Conservation (phyloP, 2,797 vertebrate species). For the Anisognathus igniventris region DNA sequence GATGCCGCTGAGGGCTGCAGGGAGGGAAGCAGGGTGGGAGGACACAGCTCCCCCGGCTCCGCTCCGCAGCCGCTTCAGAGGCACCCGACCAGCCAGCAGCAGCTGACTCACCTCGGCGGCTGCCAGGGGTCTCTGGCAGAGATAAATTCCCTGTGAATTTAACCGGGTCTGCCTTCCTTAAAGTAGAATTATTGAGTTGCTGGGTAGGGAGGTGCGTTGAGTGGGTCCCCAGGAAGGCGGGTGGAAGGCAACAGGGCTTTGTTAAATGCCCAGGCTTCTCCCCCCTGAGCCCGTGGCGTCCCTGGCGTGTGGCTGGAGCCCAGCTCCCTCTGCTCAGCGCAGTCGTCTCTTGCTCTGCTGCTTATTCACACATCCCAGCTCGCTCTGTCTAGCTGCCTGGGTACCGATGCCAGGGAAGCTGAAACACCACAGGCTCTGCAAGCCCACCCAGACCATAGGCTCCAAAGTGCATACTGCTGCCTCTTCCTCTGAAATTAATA, state of each 20-base stretch:
- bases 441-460: constrained; percentile 53
- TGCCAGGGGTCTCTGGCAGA: background rate
- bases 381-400: constrained; percentile 32
- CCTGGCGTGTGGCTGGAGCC: background rate
- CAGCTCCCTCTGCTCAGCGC: background rate
- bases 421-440: constrained; percentile 16
- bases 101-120: background rate
- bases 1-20: background rate
- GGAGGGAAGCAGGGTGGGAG: background rate
- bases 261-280: background rate
- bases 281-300: background rate
- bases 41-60: background rate
- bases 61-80: background rate
- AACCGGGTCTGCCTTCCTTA: background rate
- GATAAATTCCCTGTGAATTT: background rate
- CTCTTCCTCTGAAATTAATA: constrained; percentile 58
- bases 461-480: constrained; percentile 39
- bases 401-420: constrained; percentile 12
- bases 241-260: background rate
- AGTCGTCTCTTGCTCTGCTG: background rate
- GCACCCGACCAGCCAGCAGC: background rate
- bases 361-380: constrained; percentile 51
- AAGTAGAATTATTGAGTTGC: background rate
- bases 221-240: background rate
- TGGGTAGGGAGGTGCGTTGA: background rate